Percentiles rank a stretch among this genome's conserved stretches.
phyloP scores from a whole-genome alignment of 1,140 invertebrate species.

The Pogonomyrmex californicus region DNA sequence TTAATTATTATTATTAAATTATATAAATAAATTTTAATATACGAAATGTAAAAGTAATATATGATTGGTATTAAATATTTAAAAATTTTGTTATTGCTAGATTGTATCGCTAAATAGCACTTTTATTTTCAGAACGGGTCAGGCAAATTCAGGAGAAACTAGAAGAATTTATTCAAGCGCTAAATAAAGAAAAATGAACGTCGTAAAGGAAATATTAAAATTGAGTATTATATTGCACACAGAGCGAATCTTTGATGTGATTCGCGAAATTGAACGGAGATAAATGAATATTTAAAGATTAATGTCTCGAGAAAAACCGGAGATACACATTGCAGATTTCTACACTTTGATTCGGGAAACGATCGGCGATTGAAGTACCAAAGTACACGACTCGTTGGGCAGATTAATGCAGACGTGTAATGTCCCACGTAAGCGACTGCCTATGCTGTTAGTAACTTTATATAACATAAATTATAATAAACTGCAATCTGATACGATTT shows the following conservation, averaged over 20 bases:
- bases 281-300: neutral
- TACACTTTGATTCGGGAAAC: neutral
- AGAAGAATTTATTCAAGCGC: slow-evolving; percentile 98
- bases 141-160: slow-evolving; percentile 99
- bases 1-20: slow-evolving; percentile 54
- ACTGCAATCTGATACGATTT: neutral
- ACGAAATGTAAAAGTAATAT: neutral
- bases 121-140: slow-evolving; percentile 93
- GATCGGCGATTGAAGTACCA: neutral
- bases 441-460: slow-evolving; percentile 5
- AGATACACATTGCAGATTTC: neutral
- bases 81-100: slow-evolving; percentile 43
- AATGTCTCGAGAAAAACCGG: neutral
- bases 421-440: neutral
- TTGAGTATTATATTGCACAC: neutral
- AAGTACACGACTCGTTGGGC: neutral
- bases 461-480: slow-evolving; percentile 33
- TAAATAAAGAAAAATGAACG: slow-evolving; percentile 93
- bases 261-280: neutral
- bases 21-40: slow-evolving; percentile 36
- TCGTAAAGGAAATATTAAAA: neutral
- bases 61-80: slow-evolving; percentile 77
- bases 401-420: neutral
- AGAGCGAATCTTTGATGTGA: neutral
- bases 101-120: neutral